Evolutionary conservation across 2,888 invertebrate genomes (phyloP).

Genomic region (Ashinkailepas kermadecensis): DNA sequence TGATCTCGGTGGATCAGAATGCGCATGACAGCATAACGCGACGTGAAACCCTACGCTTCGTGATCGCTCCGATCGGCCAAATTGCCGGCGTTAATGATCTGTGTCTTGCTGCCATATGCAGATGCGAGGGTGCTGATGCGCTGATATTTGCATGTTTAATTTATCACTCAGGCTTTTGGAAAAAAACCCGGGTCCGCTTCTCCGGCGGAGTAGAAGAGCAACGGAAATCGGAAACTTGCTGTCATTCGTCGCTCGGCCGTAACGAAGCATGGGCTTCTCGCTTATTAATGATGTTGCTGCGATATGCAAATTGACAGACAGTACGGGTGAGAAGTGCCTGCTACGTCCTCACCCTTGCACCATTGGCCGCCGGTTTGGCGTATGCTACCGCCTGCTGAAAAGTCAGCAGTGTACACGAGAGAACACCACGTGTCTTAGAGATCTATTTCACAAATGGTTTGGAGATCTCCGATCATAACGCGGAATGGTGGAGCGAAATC

Average conservation of each 20-base stretch:
- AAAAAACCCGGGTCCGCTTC: not conserved
- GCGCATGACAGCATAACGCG: too few relatives aligned
- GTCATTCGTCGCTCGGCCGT: not conserved
- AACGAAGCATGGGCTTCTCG: not conserved
- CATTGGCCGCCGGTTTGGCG: too few relatives aligned
- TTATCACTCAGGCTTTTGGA: not conserved
- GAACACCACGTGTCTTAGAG: too few relatives aligned
- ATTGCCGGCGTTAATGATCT: not conserved
- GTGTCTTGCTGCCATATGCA: conserved; percentile 1
- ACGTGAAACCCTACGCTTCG: not conserved
- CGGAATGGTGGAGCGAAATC: too few relatives aligned
- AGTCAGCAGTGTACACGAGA: too few relatives aligned
- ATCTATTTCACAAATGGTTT: too few relatives aligned
- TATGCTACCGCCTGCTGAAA: too few relatives aligned
- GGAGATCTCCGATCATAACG: too few relatives aligned
- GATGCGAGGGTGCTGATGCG: not conserved
- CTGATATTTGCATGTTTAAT: not conserved
- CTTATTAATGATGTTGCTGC: not conserved
- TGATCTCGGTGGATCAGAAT: too few relatives aligned
- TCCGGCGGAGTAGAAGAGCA: not conserved
- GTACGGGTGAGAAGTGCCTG: too few relatives aligned
- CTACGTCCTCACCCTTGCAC: too few relatives aligned
- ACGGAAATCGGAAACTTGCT: not conserved
- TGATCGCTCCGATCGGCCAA: not conserved
- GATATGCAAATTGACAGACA: too few relatives aligned